phyloP scores from a whole-genome alignment of 2,888 invertebrate species.

The Gibbula magus region DNA sequence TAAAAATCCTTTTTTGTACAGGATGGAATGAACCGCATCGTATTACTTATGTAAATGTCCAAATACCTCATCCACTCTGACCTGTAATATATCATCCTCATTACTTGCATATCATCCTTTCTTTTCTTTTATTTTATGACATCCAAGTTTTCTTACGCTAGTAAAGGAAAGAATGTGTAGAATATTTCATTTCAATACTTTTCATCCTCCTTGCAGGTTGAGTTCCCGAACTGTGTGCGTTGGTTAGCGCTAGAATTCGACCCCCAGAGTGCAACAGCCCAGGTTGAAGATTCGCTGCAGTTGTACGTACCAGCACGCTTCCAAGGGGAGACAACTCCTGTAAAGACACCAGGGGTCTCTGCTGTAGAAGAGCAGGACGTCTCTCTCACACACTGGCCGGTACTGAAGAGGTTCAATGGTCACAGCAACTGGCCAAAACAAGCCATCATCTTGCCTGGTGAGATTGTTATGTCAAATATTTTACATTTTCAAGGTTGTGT shows the following conservation, averaged over 20 bases:
- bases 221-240: conserved; percentile 90
- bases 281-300: conserved; percentile 89
- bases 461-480: conserved; percentile 24
- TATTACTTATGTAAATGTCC: too few relatives aligned
- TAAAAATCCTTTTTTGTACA: too few relatives aligned
- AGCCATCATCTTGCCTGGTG: conserved; percentile 85
- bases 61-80: too few relatives aligned
- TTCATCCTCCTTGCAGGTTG: conserved; percentile 77
- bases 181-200: too few relatives aligned
- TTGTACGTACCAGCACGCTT: conserved; percentile 75
- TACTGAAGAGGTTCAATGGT: conserved; percentile 75
- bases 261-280: conserved; percentile 91
- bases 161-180: too few relatives aligned
- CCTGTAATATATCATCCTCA: too few relatives aligned
- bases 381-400: conserved; percentile 72
- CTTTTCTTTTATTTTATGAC: too few relatives aligned
- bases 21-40: too few relatives aligned
- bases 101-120: too few relatives aligned
- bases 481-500: too few relatives aligned
- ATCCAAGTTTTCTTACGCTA: too few relatives aligned
- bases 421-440: conserved; percentile 89
- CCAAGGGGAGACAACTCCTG: conserved; percentile 20
- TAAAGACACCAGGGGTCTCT: conserved; percentile 28
- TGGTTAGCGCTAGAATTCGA: conserved; percentile 97
- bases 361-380: conserved; percentile 42